Percentiles rank a stretch among this genome's conserved stretches.
These are phyloP conservation scores for Charaxes varanes DNA, from an alignment of 1,140 invertebrate genomes.

Conservation along the genomic window DNA sequence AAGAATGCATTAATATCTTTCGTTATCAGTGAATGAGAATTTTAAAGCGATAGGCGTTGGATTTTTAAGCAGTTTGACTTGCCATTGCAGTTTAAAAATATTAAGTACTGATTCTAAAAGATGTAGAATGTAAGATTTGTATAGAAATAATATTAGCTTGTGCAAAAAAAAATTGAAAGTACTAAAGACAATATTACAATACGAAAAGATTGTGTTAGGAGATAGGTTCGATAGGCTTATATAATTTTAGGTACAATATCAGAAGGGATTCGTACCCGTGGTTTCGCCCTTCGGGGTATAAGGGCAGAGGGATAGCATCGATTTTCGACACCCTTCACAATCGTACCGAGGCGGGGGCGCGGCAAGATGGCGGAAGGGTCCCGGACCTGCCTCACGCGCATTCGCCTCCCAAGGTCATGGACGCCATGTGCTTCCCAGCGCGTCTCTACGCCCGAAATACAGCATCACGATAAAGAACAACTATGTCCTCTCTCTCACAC, in stretches of 20 bases:
- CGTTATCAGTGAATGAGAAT: too few species aligned
- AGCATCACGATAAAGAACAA: constrained; percentile 49
- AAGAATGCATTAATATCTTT: too few species aligned
- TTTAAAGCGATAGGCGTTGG: too few species aligned
- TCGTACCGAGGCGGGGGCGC: constrained; percentile 36
- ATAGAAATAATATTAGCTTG: too few species aligned
- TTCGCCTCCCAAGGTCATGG: constrained; percentile 57
- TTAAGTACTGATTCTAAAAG: too few species aligned
- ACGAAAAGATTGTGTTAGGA: too few species aligned
- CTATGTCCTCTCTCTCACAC: constrained; percentile 26
- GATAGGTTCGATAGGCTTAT: too few species aligned
- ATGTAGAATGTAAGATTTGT: too few species aligned
- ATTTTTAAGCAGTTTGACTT: too few species aligned
- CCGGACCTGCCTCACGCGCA: constrained; percentile 66
- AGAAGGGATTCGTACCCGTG: constrained; percentile 29
- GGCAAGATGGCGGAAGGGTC: constrained; percentile 52
- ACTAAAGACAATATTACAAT: too few species aligned
- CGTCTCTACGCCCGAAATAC: constrained; percentile 53
- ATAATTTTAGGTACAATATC: constrained; percentile 15
- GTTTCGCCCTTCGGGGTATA: constrained; percentile 47
- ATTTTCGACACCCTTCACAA: constrained; percentile 63
- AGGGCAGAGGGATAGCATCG: constrained; percentile 58
- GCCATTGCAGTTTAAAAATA: too few species aligned
- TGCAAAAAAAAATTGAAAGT: too few species aligned
- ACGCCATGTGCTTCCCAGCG: constrained; percentile 41